Percentiles rank a stretch among this genome's conserved stretches.
These are phyloP conservation scores for Thamnaconus septentrionalis DNA, from an alignment of 2,113 vertebrate species.

Conservation along the genomic window DNA sequence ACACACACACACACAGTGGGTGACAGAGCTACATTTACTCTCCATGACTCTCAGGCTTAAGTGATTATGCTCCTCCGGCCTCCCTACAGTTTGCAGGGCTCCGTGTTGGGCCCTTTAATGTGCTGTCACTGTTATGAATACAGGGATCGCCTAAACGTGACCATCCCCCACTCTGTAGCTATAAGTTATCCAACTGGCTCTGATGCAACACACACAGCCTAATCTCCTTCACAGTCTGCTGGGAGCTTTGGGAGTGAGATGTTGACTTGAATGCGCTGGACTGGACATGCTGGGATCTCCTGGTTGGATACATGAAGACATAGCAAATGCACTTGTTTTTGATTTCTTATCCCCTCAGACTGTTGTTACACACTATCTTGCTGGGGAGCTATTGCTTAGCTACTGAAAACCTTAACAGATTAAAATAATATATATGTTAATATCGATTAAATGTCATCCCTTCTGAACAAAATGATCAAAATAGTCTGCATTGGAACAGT, in stretches of 20 bases:
- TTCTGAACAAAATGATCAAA: too few relatives aligned
- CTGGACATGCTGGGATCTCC: not conserved
- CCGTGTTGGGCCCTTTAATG: conserved; percentile 19
- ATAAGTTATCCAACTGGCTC: not conserved
- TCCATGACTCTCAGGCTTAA: conserved; percentile 16
- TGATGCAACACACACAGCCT: conserved; percentile 17
- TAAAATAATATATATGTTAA: too few relatives aligned
- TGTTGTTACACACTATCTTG: too few relatives aligned
- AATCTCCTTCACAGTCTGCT: conserved; percentile 30
- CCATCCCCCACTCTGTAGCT: conserved; percentile 24
- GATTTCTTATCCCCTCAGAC: too few relatives aligned
- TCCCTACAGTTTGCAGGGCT: not conserved
- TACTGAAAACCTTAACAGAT: too few relatives aligned
- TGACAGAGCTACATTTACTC: conserved; percentile 22
- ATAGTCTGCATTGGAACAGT: too few relatives aligned
- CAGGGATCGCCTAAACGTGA: conserved; percentile 41
- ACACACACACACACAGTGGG: conserved; percentile 23
- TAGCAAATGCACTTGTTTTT: not conserved
- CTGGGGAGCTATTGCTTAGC: too few relatives aligned
- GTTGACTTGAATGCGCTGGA: not conserved
- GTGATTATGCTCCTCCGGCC: conserved; percentile 26
- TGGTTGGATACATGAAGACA: not conserved
- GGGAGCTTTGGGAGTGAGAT: conserved; percentile 5
- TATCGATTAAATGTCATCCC: too few relatives aligned
- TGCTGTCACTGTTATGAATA: conserved; percentile 29